Evolutionary conservation across 2,888 invertebrate genomes (phyloP).

Genomic region (Muschampia plurimacula): DNA sequence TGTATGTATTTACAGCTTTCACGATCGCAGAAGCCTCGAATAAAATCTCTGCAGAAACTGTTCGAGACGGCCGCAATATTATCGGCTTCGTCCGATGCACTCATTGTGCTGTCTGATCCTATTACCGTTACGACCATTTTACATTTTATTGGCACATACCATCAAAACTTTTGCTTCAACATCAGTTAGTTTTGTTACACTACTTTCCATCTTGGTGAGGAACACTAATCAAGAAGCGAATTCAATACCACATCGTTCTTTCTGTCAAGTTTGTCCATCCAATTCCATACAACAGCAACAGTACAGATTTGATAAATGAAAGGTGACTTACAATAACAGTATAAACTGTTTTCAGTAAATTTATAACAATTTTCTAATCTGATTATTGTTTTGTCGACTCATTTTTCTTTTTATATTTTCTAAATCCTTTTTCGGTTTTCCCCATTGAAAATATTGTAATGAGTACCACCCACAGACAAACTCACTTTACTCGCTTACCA

Average conservation of each 20-base stretch:
- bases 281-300: not conserved
- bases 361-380: not conserved
- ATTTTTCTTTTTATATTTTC: not conserved
- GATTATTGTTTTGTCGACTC: not conserved
- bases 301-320: not conserved
- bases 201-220: not conserved
- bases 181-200: not conserved
- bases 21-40: slow-evolving; percentile 78
- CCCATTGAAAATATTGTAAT: too few relatives aligned
- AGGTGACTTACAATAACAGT: not conserved
- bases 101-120: slow-evolving; percentile 55
- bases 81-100: slow-evolving; percentile 61
- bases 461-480: too few relatives aligned
- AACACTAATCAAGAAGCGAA: not conserved
- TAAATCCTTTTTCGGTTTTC: too few relatives aligned
- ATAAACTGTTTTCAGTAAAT: too few relatives aligned
- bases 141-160: slow-evolving; percentile 21
- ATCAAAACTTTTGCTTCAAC: not conserved
- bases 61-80: slow-evolving; percentile 47
- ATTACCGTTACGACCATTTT: slow-evolving; percentile 32
- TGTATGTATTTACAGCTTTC: slow-evolving; percentile 84
- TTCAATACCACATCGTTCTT: not conserved
- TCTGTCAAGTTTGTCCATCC: not conserved
- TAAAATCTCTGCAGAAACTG: slow-evolving; percentile 79
- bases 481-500: too few relatives aligned